These are phyloP conservation scores for Crax fasciolata DNA, from an alignment of 2,797 vertebrate genomes.

Conservation along the genomic window DNA sequence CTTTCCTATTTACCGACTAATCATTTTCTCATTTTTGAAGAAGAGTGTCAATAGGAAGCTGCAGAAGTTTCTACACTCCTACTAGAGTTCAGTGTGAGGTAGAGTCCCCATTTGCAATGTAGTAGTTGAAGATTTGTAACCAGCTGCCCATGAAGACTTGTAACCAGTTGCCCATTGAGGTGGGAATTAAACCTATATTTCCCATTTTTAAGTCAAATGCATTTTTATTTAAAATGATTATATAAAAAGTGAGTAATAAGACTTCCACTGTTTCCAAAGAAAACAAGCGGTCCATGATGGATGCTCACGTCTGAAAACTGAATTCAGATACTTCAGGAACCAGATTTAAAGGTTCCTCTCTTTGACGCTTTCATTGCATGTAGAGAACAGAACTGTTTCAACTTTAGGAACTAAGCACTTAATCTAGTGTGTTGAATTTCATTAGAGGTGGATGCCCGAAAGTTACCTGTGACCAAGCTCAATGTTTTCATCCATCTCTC, in stretches of 20 bases:
- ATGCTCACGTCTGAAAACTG: not conserved
- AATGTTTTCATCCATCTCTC: not conserved
- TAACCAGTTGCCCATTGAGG: not conserved
- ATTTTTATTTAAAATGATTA: not conserved
- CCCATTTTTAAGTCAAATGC: not conserved
- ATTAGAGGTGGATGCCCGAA: not conserved
- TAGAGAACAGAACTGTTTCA: not conserved
- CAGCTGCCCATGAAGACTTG: too few species aligned
- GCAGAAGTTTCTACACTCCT: not conserved
- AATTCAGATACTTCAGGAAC: not conserved
- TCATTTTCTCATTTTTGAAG: not conserved
- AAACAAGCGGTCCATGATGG: not conserved
- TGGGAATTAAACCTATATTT: not conserved
- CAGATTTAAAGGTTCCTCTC: not conserved
- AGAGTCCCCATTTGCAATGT: not conserved
- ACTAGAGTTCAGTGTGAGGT: not conserved
- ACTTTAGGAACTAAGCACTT: not conserved
- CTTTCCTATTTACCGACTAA: not conserved
- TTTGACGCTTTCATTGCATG: not conserved
- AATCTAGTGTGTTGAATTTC: not conserved
- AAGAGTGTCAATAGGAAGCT: not conserved
- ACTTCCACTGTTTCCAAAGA: not conserved
- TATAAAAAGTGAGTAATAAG: too few species aligned
- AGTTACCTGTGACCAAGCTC: not conserved
- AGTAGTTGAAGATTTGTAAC: not conserved